Evolutionary conservation across 2,113 vertebrate species (phyloP).

Genomic region (Laticauda laticaudata): DNA sequence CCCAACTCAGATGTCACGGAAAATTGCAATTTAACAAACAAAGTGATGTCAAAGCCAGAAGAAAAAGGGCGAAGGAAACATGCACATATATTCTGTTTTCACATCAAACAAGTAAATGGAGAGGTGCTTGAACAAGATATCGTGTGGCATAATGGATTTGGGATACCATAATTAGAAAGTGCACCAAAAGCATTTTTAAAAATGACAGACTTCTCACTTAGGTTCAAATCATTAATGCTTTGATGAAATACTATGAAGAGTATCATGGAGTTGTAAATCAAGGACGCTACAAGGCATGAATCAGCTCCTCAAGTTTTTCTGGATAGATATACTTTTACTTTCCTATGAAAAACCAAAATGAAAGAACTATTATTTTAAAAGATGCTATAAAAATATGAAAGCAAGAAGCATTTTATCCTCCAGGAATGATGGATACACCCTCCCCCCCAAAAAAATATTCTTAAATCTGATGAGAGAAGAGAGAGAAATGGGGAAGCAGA

Average conservation of each 20-base stretch:
- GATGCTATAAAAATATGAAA: not conserved
- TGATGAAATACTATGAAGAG: not conserved
- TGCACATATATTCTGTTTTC: not conserved
- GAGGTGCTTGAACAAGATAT: not conserved
- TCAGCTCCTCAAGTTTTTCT: not conserved
- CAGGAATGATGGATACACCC: not conserved
- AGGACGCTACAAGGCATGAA: not conserved
- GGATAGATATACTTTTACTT: not conserved
- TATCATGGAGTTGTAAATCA: not conserved
- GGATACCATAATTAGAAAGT: not conserved
- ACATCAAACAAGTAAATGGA: not conserved
- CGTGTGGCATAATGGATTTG: not conserved
- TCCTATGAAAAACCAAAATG: not conserved
- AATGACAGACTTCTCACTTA: not conserved
- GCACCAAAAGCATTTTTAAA: not conserved
- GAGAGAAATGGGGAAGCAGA: not conserved
- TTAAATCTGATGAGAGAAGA: not conserved
- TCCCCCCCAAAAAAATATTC: not conserved
- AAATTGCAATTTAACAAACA: not conserved
- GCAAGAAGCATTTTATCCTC: not conserved
- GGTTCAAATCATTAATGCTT: not conserved
- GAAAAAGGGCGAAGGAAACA: not conserved
- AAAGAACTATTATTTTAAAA: not conserved
- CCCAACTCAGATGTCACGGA: not conserved
- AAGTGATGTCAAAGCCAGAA: not conserved